Conservation (phyloP, 2,888 invertebrate genomes). For the Microctonus aethiopoides region DNA sequence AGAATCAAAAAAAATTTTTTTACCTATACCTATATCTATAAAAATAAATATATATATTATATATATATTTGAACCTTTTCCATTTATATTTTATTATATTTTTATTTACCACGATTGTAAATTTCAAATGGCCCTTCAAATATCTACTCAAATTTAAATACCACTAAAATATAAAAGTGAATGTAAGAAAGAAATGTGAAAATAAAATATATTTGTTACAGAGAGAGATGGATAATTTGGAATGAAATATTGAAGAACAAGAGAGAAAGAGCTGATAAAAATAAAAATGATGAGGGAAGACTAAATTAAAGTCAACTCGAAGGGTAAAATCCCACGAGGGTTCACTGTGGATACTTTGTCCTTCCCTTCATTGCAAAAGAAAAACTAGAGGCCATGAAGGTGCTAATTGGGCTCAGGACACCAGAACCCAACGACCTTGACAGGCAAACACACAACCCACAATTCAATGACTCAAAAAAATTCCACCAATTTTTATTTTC, state of each 20-base stretch:
- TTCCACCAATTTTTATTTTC: too few relatives aligned
- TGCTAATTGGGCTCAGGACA: conserved; percentile 31
- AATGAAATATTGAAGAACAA: not conserved
- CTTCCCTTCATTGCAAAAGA: not conserved
- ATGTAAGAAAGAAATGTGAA: conserved; percentile 1
- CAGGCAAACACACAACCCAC: conserved; percentile 2
- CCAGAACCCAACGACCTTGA: conserved; percentile 24
- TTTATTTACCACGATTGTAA: not conserved
- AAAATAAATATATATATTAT: too few relatives aligned
- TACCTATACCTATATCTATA: too few relatives aligned
- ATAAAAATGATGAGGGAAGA: conserved; percentile 19
- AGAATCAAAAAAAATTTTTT: conserved; percentile 6
- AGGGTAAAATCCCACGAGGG: conserved; percentile 24
- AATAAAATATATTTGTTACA: too few relatives aligned
- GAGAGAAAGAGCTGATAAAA: not conserved
- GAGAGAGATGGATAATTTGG: too few relatives aligned
- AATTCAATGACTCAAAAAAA: conserved; percentile 5
- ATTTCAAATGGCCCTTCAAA: not conserved
- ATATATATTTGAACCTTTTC: too few relatives aligned
- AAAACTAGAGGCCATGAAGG: conserved; percentile 18
- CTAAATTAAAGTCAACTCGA: conserved; percentile 23
- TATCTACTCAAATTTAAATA: not conserved
- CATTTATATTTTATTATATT: not conserved
- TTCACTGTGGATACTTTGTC: conserved; percentile 13
- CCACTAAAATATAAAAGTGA: not conserved